Evolutionary conservation across 2,888 invertebrate species (phyloP).

Genomic region (Nephrotoma appendiculata): DNA sequence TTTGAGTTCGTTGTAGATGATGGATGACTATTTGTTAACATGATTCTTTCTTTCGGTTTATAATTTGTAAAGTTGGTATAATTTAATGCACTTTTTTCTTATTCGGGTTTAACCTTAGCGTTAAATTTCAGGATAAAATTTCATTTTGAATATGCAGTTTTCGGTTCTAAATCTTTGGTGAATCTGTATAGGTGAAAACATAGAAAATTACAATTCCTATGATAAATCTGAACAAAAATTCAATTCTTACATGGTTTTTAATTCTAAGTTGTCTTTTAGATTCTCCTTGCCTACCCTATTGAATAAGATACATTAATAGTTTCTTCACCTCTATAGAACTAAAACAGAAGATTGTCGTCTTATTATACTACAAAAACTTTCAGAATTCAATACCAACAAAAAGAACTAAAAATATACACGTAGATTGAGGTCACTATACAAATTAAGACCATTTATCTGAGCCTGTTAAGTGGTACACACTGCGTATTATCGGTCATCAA

Average conservation of each 20-base stretch:
- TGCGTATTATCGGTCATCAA: not conserved
- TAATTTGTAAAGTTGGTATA: constrained; percentile 22
- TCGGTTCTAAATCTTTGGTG: not conserved
- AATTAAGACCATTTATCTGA: not conserved
- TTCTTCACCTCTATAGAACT: not conserved
- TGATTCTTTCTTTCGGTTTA: constrained; percentile 16
- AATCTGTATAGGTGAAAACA: no score
- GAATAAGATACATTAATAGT: not conserved
- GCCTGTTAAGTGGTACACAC: not conserved
- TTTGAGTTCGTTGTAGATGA: not conserved
- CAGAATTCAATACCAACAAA: not conserved
- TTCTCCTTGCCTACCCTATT: not conserved
- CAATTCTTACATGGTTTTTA: no score
- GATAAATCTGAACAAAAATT: no score
- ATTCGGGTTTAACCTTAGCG: not conserved
- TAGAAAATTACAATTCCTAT: no score
- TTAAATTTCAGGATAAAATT: not conserved
- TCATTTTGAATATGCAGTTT: not conserved
- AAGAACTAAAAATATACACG: not conserved
- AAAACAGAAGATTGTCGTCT: not conserved
- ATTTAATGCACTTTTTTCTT: not conserved
- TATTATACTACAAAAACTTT: not conserved
- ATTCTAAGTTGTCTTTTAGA: no score
- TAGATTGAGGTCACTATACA: not conserved
- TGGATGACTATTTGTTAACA: constrained; percentile 1